Base-by-base conservation (phyloP, 2,797 vertebrate species). In the Lithobates pipiens region DNA sequence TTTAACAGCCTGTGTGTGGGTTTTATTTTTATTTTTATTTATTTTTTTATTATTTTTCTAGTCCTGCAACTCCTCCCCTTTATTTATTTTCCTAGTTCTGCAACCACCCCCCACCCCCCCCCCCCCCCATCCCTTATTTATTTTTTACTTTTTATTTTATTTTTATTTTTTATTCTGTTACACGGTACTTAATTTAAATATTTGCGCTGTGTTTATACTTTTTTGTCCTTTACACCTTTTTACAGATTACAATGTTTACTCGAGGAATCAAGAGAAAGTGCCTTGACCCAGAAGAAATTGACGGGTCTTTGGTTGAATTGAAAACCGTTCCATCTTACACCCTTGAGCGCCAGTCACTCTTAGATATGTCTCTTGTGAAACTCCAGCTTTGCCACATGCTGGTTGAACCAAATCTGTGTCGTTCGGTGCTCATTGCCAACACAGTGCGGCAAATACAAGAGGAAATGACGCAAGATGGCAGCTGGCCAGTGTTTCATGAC, bases 331-430 rank as follows among this genome's bases (percentile, higher is more conserved):
- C 94, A 36, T 95, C 96, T 1, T 97, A 98, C 87, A 96, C 95
- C 86, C 94, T 98, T 80, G 98, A 99, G 94, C 95, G 98, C 15
- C 98, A 99, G 94, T 98, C 97, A 0, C 95, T 99, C 73, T 93
- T 99, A 86, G 97, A 99, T 92, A 99, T 99, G 97, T 99, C 98
- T 27, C 94, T 99, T 88, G 97, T 99, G 90, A 99, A 99, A 92
- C 96, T 99, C 89, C 98, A 99, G 92, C 95, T 99, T 39, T 99
- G 98, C 91, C 98, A 99, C 95, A 97, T 98, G 97, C 93, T 99
- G 91, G 97, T 96, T 61, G 98, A 99, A 88, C 97, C 98, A 69
- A 97, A 97, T 91, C 95, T 99, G 76, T 99, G 98, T 90, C 97
- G 98, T 54, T 99, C 98, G 0, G 98, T 99, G 81, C 98, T 99